These are phyloP conservation scores for Pantherophis guttatus DNA, from an alignment of 2,113 vertebrate genomes.

Conservation along the genomic window DNA sequence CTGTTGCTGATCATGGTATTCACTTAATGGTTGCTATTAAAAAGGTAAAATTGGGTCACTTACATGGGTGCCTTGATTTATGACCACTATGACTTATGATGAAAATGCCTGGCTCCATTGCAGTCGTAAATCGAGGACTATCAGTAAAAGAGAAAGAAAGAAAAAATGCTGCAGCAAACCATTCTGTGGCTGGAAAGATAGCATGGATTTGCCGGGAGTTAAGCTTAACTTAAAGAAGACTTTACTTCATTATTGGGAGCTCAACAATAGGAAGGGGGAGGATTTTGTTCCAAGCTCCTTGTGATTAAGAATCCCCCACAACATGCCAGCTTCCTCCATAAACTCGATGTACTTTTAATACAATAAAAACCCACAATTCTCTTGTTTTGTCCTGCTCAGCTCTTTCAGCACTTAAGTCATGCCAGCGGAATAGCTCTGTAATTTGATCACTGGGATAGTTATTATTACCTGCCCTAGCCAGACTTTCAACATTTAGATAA, in stretches of 20 bases:
- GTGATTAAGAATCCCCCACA: not conserved
- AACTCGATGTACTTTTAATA: not conserved
- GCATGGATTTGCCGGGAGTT: not conserved
- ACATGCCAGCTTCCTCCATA: not conserved
- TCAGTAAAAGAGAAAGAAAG: not conserved
- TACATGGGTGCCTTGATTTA: not conserved
- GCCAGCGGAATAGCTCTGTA: not conserved
- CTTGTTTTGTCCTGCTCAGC: not conserved
- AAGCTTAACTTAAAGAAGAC: not conserved
- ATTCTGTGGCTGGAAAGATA: not conserved
- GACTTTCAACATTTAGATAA: not conserved
- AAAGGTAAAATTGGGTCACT: not conserved
- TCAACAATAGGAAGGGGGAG: not conserved
- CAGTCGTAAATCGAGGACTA: not conserved
- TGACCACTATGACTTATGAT: not conserved
- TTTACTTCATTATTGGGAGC: not conserved
- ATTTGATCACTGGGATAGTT: not conserved
- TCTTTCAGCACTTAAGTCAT: not conserved
- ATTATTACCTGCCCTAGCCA: not conserved
- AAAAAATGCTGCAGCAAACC: not conserved
- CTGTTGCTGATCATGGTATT: not conserved
- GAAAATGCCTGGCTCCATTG: not conserved
- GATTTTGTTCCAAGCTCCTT: not conserved
- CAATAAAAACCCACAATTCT: not conserved
- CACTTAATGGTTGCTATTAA: not conserved